phyloP scores from a whole-genome alignment of 2,113 vertebrate genomes.

The Nothoprocta pentlandii region DNA sequence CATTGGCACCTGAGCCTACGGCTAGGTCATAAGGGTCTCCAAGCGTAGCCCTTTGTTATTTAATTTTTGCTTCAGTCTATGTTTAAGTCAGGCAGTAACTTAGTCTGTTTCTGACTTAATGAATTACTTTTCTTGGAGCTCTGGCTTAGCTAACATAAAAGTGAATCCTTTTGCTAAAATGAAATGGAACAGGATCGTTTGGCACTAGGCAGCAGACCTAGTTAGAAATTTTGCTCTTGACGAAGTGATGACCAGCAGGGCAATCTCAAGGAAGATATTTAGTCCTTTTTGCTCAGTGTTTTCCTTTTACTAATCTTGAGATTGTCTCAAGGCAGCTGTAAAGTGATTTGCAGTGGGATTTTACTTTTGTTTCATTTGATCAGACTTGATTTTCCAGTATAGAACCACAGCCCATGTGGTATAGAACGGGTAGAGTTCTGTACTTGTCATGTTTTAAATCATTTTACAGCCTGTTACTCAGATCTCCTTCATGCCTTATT shows the following conservation, averaged over 20 bases:
- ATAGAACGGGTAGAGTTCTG: not conserved
- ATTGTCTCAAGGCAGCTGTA: not conserved
- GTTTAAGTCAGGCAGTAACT: not conserved
- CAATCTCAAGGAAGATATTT: not conserved
- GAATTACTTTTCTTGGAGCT: not conserved
- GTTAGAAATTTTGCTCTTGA: not conserved
- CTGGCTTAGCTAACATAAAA: not conserved
- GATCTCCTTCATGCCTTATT: not conserved
- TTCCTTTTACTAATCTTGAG: not conserved
- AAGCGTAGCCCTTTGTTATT: not conserved
- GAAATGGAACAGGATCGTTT: not conserved
- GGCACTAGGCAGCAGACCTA: not conserved
- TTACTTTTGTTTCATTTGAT: not conserved
- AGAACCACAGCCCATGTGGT: not conserved
- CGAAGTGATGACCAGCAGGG: not conserved
- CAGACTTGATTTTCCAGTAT: not conserved
- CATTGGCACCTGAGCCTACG: not conserved
- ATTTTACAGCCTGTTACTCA: fast-evolving
- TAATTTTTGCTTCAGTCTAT: not conserved
- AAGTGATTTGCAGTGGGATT: not conserved
- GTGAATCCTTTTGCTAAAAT: not conserved
- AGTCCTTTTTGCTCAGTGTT: not conserved
- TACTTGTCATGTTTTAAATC: not conserved
- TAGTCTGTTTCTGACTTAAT: not conserved
- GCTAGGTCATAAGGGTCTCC: not conserved